Evolutionary conservation across 2,797 vertebrate genomes (phyloP), one percentile per base, ranked within the genome.

Genomic region (Luscinia megarhynchos): DNA sequence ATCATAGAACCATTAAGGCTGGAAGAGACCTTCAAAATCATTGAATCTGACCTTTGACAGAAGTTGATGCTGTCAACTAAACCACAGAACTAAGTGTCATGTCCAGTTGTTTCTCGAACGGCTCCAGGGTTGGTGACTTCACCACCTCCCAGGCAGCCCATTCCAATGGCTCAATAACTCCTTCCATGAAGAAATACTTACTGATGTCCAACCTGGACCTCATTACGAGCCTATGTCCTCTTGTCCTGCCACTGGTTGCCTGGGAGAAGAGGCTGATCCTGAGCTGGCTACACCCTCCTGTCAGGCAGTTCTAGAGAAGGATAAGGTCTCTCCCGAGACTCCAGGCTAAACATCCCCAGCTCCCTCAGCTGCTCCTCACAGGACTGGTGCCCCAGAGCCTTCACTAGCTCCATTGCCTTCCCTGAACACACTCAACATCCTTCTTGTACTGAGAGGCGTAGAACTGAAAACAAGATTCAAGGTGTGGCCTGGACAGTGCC

Each of bases 31-130:
- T 58, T 34, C 38, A 53, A 40, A 24, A 64, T 34, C 43, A 69
- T 38, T 24, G n/a, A 70, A 21, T 40, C 38, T 5, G 34, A 53
- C n/a, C 45, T 58, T 58, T 13, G 29, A 45, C 50, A 58, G 29
- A 70, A 40, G 38, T 1, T 40, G n/a, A 83, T 50, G 64, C 11
- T 70, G 23, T 20, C 64, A 70, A 58, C 45, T 19, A 70, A 77
- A 70, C 45, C 58, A 45, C 16, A 64, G 64, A 69, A 77, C 24
- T 45, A 64, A 46, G 58, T 8, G 10, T n/a, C 38, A 32, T 16
- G n/a, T 53, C n/a, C 38, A 46, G 29, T 2, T 11, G 10, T 64
- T 58, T 70, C 58, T 83, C 0, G 0, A 51, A 63, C 14, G 34
- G 24, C n/a, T 38, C 57, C 36, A 63, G 36, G 10, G 40, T 6